A percentile compares a stretch with the other conserved stretches of the same genome.
Evolutionary conservation across 2,797 vertebrate species (phyloP).

Genomic region (Myotis vivesi): DNA sequence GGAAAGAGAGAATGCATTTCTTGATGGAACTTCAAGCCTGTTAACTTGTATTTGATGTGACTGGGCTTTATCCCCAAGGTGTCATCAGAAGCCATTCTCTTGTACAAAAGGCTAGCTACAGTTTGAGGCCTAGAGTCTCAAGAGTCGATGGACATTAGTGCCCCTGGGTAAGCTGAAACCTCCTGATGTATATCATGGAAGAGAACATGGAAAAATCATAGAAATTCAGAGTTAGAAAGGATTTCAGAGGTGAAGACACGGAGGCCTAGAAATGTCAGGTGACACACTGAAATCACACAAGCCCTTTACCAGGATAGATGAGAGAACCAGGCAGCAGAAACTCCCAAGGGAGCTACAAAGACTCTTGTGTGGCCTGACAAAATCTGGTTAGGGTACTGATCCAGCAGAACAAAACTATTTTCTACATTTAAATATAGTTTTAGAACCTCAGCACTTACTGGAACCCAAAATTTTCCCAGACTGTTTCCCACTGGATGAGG

Average conservation of each 20-base stretch:
- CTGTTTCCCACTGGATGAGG: background rate
- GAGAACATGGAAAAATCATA: background rate
- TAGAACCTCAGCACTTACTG: background rate
- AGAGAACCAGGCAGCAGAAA: background rate
- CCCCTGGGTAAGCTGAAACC: background rate
- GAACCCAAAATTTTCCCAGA: constrained; percentile 30
- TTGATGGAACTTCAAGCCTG: background rate
- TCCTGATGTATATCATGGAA: background rate
- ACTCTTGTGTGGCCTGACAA: background rate
- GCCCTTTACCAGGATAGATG: background rate
- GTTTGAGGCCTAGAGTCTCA: background rate
- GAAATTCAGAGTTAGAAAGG: background rate
- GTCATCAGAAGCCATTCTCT: background rate
- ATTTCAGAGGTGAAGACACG: background rate
- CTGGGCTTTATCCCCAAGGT: background rate
- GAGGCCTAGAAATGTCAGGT: background rate
- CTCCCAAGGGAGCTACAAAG: background rate
- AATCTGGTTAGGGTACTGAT: background rate
- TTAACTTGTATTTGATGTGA: background rate
- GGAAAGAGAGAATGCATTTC: background rate
- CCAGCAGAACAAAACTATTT: background rate
- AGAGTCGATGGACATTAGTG: background rate
- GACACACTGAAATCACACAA: background rate
- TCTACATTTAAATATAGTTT: background rate
- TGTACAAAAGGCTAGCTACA: background rate